phyloP scores from a whole-genome alignment of 2,113 vertebrate species.

The Dicaeum eximium region DNA sequence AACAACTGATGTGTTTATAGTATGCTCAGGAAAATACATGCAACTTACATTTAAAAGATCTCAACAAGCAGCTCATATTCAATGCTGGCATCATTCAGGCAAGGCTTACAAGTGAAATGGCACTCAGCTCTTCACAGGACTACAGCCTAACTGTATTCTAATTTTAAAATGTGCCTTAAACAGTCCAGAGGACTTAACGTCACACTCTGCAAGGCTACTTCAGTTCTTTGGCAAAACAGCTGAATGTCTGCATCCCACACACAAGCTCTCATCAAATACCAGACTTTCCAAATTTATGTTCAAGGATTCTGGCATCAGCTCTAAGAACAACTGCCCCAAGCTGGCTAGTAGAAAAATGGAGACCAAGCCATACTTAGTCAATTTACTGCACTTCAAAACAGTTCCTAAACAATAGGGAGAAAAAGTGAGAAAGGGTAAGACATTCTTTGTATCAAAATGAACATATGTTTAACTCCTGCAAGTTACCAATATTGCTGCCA shows the following conservation, averaged over 20 bases:
- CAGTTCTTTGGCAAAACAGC: not conserved
- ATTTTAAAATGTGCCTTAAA: not conserved
- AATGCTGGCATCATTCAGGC: conserved; percentile 17
- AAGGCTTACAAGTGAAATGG: not conserved
- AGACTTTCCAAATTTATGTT: conserved; percentile 30
- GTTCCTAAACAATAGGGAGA: not conserved
- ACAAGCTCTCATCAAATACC: not conserved
- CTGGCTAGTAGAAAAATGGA: not conserved
- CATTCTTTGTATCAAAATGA: not conserved
- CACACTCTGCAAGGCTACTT: not conserved
- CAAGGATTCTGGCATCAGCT: conserved; percentile 16
- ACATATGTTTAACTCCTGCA: not conserved
- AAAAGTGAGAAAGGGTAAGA: not conserved
- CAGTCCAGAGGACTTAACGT: not conserved
- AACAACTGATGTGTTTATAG: not conserved
- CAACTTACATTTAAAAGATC: conserved; percentile 17
- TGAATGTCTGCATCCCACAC: not conserved
- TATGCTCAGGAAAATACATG: not conserved
- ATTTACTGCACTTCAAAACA: not conserved
- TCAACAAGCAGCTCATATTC: not conserved
- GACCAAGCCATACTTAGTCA: conserved; percentile 9
- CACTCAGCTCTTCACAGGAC: not conserved
- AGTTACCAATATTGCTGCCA: not conserved
- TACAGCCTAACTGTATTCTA: not conserved
- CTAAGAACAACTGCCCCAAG: not conserved